phyloP scores from a whole-genome alignment of 2,113 vertebrate genomes.

The Corvus hawaiiensis region DNA sequence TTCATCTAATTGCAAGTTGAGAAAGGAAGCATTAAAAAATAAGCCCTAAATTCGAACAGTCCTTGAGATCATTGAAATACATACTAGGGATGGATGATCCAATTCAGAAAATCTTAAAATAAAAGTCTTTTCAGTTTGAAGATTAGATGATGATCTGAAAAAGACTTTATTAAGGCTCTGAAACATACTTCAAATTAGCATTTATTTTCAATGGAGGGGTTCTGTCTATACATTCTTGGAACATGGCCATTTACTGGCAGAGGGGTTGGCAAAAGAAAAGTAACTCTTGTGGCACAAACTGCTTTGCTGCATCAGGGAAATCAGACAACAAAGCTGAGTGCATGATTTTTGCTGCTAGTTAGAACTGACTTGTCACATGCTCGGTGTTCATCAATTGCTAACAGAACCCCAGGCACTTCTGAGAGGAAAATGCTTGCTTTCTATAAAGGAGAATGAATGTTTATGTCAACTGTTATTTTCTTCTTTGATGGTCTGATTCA shows the following conservation, averaged over 20 bases:
- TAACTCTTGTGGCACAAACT: background rate
- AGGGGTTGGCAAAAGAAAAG: background rate
- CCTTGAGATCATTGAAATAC: background rate
- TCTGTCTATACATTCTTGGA: background rate
- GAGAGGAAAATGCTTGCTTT: background rate
- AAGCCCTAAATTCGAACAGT: background rate
- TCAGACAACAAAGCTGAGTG: background rate
- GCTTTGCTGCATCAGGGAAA: conserved; percentile 6
- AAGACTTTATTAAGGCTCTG: background rate
- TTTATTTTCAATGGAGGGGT: background rate
- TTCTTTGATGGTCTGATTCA: background rate
- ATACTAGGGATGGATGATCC: background rate
- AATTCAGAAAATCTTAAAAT: background rate
- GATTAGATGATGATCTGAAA: background rate
- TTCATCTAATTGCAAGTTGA: conserved; percentile 27
- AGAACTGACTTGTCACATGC: background rate
- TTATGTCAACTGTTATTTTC: background rate
- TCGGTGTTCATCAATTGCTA: background rate
- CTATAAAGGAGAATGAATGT: background rate
- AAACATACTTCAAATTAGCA: background rate
- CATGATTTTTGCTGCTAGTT: background rate
- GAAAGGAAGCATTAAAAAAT: background rate
- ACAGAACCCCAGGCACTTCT: background rate
- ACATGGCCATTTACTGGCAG: background rate
- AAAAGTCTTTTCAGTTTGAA: background rate